These are phyloP conservation scores for Oriolus oriolus DNA, from an alignment of 2,113 vertebrate species.

Conservation along the genomic window DNA sequence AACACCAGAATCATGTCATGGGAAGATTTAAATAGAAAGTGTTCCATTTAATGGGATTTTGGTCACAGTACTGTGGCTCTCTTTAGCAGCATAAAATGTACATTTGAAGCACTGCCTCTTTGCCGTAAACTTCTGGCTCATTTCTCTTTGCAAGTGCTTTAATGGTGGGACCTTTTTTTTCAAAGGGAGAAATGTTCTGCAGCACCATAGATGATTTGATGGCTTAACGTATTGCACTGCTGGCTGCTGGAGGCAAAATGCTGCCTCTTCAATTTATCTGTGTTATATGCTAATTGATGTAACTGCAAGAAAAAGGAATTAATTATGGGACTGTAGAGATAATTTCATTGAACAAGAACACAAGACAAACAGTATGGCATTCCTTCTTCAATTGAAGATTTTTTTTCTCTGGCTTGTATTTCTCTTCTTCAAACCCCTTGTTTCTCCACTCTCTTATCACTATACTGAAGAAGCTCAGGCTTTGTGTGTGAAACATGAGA, in stretches of 20 bases:
- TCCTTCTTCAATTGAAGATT: background rate
- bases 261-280: background rate
- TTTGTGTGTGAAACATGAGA: background rate
- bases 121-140: conserved; percentile 17
- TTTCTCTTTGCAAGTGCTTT: conserved; percentile 9
- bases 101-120: conserved; percentile 34
- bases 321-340: background rate
- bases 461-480: background rate
- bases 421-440: background rate
- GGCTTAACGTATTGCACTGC: background rate
- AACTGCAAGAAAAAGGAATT: conserved; percentile 18
- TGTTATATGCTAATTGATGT: conserved; percentile 13
- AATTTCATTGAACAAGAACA: background rate
- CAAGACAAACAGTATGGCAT: background rate
- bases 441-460: background rate
- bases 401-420: background rate
- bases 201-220: background rate
- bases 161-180: background rate
- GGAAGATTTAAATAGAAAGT: conserved; percentile 45
- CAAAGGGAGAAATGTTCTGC: background rate
- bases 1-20: conserved; percentile 4
- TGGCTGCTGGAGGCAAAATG: background rate
- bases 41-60: conserved; percentile 60
- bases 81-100: conserved; percentile 47
- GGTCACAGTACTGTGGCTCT: conserved; percentile 24